Base-by-base conservation (phyloP, 2,797 vertebrate genomes). In the Danio albolineatus region DNA sequence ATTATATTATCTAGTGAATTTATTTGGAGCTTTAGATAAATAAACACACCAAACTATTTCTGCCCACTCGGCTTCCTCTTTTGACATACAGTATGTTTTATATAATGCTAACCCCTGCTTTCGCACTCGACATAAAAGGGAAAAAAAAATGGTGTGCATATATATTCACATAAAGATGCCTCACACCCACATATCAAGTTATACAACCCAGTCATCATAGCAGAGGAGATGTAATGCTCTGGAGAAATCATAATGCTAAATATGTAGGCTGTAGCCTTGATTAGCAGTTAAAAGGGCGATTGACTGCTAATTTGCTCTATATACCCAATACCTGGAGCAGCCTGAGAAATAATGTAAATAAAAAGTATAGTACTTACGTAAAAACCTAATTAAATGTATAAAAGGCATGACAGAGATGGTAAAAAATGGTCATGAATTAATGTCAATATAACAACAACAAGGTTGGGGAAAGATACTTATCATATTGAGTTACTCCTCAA, bases 181-280 rank as follows among this genome's bases (percentile, higher is more conserved):
- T 36, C 5, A 60, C 53, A 21, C 76, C 76, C 64, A 69, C 64
- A 69, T 48, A 67, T 36, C 43, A 28, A 54, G 60, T 76, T 43
- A 64, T 74, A 74, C 16, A 65, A 64, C 19, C 17, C 60, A n/a
- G 48, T 10, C 39, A 56, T 51, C 60, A 75, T 43, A 48, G 8
- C 54, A 57, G 54, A 36, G 19, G 28, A 44, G 59, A 59, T 59
- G 19, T 48, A 59, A 28, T 28, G n/a, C 54, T 59, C 53, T 28
- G 6, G 53, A 59, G 8, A 44, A 73, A 70, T 70, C 2, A 53
- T 13, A 19, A 53, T 10, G 6, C 28, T 53, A 9, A 12, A n/a
- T 28, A 59, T 44, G 19, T n/a, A 59, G 19, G 19, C 21, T 73
- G 54, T 43, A 72, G 19, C 6, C 39, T 4, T 46, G 39, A 13